Evolutionary conservation across 64 coral and sea anemone genomes (phyloP), one percentile per base, ranked within the genome.

Genomic region (Trachythela sp.): DNA sequence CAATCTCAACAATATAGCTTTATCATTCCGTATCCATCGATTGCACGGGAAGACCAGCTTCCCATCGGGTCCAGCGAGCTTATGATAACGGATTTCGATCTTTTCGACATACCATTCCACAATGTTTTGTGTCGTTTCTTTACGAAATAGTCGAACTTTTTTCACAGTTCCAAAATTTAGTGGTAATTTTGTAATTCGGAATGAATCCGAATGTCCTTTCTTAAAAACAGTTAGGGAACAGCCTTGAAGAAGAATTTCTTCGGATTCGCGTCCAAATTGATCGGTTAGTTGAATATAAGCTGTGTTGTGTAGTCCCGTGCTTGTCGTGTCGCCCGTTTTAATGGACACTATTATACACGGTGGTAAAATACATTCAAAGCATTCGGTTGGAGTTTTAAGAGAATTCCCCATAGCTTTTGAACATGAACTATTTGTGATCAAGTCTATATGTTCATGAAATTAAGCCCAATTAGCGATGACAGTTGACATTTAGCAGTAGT

Each of bases 161-260:
- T 80, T 80, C 32, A 80, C 75, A 37, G 31, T 39, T 20, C 75
- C 75, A 80, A 80, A 80, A 80, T 80, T 80, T 80, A 34, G 33
- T 20, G 75, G 33, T 38, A 80, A 13, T 5, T 80, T 37, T 9
- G 38, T 39, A 0, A 80, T 80, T 6, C 75, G 32, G 20, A 80
- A 80, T 4, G 75, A 80, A 22, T 80, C 75, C 2, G 34, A 34
- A n/a, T 77, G 71, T 18, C 71, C 71, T 77, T 77, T 77, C 33
- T 80, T 80, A 8, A 80, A 80, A 2, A 80, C 75, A 2, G 75
- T 80, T 36, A 80, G 17, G 4, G 75, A 80, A 39, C 75, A 80
- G 6, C 75, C 75, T 80, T 80, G 33, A 4, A 80, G 75, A 0
- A 39, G 11, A 15, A 80, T 10, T 9, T 80, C 75, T 9, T 80